A percentile compares a stretch with the other conserved stretches of the same genome.
Conservation (phyloP, 2,797 vertebrate species). For the Takifugu ocellatus region DNA sequence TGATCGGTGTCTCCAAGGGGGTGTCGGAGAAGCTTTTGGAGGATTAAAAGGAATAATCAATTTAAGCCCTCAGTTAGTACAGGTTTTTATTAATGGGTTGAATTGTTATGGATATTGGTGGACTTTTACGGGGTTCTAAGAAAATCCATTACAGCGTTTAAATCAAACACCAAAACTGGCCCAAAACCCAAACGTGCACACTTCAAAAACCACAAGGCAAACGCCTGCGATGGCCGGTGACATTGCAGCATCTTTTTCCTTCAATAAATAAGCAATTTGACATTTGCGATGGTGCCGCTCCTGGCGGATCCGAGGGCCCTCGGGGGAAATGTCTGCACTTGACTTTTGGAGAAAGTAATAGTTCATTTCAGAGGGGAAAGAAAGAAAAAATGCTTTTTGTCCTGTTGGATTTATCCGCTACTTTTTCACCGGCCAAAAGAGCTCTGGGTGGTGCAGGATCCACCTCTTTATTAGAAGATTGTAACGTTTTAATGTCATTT, state of each 20-base stretch:
- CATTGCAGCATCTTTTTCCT: conserved; percentile 26
- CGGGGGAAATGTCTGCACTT: neutral
- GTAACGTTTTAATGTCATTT: neutral
- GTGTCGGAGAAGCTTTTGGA: neutral
- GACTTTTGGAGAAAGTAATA: neutral
- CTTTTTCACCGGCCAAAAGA: neutral
- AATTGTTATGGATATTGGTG: conserved; percentile 5
- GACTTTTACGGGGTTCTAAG: conserved; percentile 2
- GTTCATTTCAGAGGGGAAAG: neutral
- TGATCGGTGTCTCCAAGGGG: conserved; percentile 10
- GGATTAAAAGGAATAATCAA: neutral
- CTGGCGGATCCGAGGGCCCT: conserved; percentile 11
- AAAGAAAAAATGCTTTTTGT: neutral
- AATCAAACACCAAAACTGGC: too few relatives aligned
- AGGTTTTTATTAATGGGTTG: conserved; percentile 3
- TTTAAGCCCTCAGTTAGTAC: conserved; percentile 1
- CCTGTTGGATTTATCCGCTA: neutral
- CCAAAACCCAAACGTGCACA: neutral
- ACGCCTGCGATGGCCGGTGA: conserved; percentile 13
- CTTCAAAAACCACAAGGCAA: conserved; percentile 14
- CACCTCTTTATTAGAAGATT: too few relatives aligned
- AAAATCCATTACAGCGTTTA: conserved; percentile 31
- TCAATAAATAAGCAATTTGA: conserved; percentile 40
- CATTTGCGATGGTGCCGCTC: conserved; percentile 29
- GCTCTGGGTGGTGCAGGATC: too few relatives aligned